phyloP scores from a whole-genome alignment of 2,113 vertebrate species.

The Myotis brandtii region DNA sequence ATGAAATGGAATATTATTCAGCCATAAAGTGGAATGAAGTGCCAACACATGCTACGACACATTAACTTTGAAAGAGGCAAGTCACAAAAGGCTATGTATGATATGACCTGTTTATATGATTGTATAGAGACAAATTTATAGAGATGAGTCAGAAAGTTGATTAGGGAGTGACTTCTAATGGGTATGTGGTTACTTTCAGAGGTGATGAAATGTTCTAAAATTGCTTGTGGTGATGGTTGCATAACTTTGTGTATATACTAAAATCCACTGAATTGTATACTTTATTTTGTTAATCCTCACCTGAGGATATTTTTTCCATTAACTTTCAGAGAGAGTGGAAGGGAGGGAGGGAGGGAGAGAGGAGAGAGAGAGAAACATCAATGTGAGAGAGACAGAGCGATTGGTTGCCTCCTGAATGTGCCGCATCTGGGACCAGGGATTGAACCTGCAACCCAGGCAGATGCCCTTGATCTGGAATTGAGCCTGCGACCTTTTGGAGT shows the following conservation, averaged over 20 bases:
- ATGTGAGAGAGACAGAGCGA: too few species aligned
- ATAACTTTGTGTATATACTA: conserved; percentile 16
- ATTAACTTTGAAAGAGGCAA: not conserved
- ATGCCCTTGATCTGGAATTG: too few species aligned
- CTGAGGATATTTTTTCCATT: too few species aligned
- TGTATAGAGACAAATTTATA: not conserved
- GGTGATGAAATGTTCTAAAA: conserved; percentile 1
- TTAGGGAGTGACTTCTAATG: not conserved
- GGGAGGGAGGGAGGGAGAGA: too few species aligned
- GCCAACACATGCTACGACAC: not conserved
- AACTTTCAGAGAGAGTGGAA: too few species aligned
- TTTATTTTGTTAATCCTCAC: not conserved
- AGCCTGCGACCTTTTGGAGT: too few species aligned
- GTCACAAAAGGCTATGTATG: not conserved
- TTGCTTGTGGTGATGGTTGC: not conserved
- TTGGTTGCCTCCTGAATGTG: too few species aligned
- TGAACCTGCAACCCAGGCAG: too few species aligned
- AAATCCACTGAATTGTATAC: not conserved
- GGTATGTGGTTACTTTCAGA: not conserved
- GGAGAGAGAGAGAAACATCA: too few species aligned
- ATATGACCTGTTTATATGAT: not conserved
- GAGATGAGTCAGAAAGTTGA: not conserved
- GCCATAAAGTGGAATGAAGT: not conserved
- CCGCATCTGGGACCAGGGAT: too few species aligned
- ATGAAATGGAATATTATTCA: conserved; percentile 28